Evolutionary conservation across 2,113 vertebrate genomes (phyloP).

Genomic region (Laterallus jamaicensis): DNA sequence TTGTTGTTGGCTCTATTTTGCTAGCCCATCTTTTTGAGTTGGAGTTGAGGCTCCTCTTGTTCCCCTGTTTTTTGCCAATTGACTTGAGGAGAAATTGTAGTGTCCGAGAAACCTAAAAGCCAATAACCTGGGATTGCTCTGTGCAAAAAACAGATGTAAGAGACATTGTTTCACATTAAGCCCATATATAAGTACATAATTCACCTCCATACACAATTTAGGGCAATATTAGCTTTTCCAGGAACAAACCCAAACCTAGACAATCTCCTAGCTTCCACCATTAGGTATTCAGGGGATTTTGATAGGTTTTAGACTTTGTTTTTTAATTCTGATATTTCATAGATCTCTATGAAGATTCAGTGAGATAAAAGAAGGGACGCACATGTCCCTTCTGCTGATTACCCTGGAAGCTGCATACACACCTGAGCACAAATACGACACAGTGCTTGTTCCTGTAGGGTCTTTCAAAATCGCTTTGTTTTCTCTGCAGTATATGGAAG

Average conservation of each 20-base stretch:
- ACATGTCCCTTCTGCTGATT: background rate
- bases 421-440: background rate
- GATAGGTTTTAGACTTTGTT: background rate
- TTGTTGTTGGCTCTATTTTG: background rate
- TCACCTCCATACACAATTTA: background rate
- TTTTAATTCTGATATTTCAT: background rate
- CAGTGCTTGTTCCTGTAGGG: background rate
- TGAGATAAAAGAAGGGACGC: background rate
- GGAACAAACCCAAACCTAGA: background rate
- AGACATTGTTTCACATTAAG: background rate
- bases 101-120: background rate
- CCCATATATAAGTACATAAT: background rate
- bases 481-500: background rate
- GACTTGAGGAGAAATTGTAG: background rate
- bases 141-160: background rate
- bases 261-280: background rate
- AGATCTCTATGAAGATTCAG: background rate
- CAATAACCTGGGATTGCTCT: background rate
- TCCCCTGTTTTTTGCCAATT: background rate
- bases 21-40: background rate
- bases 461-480: background rate
- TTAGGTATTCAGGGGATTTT: background rate
- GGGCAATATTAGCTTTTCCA: background rate
- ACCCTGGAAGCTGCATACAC: background rate
- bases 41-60: background rate